Conservation (phyloP, 23 tunicate species). For the Phallusia fumigata region DNA sequence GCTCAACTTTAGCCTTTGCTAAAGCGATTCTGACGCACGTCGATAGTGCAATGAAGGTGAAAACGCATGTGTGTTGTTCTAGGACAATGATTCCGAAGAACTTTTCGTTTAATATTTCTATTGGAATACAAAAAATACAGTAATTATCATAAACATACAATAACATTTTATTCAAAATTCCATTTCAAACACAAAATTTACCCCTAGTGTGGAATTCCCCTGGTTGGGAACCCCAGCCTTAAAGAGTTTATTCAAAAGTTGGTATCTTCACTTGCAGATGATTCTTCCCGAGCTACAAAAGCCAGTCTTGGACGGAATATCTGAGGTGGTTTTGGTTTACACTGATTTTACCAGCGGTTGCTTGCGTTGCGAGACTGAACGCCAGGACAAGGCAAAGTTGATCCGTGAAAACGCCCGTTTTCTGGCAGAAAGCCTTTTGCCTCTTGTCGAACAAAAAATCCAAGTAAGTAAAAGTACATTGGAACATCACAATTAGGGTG, state of each 20-base stretch:
- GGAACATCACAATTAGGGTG: neutral
- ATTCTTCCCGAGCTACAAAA: constrained; percentile 65
- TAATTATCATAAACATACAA: no score
- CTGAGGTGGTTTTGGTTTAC: constrained; percentile 43
- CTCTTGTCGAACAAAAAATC: constrained; percentile 74
- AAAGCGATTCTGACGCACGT: constrained; percentile 85
- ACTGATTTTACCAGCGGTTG: constrained; percentile 83
- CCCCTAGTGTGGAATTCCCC: no score
- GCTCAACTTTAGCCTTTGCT: constrained; percentile 80
- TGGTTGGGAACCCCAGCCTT: no score
- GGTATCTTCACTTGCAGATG: constrained; percentile 27
- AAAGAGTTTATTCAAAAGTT: no score
- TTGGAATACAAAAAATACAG: no score
- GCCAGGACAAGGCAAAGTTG: constrained; percentile 60
- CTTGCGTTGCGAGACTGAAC: constrained; percentile 40
- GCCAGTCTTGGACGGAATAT: constrained; percentile 48
- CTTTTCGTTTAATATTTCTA: no score
- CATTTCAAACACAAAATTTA: no score
- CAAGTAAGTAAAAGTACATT: constrained; percentile 21
- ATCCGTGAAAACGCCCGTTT: constrained; percentile 74
- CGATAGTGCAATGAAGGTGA: constrained; percentile 71
- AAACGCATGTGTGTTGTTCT: neutral
- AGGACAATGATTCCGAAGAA: no score
- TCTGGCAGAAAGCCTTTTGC: constrained; percentile 61
- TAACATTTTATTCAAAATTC: no score